These are phyloP conservation scores for Flabesymbios commensalis DNA, from an alignment of 2,888 invertebrate genomes.

Conservation along the genomic window DNA sequence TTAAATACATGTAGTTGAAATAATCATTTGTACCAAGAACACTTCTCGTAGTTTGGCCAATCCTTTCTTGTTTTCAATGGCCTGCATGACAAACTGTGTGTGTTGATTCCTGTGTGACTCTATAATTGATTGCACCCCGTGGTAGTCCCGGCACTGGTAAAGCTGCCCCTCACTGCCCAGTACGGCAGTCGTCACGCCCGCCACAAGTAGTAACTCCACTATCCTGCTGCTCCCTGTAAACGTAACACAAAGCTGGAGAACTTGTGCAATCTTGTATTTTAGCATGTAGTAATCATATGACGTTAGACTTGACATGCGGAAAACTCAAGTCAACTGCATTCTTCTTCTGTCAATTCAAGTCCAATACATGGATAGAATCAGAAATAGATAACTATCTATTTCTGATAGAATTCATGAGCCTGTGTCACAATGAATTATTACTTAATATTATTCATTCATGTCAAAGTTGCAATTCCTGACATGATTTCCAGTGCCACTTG, in stretches of 20 bases:
- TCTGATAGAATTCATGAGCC: no score
- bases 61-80: constrained; percentile 40
- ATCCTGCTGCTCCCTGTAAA: neutral
- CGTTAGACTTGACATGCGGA: no score
- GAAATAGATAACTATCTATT: no score
- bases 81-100: constrained; percentile 41
- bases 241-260: neutral
- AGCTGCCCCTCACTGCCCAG: constrained; percentile 42
- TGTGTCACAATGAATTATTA: no score
- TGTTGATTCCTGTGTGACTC: constrained; percentile 43
- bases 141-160: constrained; percentile 46
- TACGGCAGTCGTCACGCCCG: constrained; percentile 50
- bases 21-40: constrained; percentile 55
- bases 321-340: no score
- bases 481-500: no score
- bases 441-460: no score
- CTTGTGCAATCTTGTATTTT: neutral
- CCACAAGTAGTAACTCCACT: constrained; percentile 33
- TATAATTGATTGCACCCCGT: constrained; percentile 49
- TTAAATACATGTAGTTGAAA: no score
- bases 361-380: no score
- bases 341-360: no score
- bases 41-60: constrained; percentile 34
- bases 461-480: no score
- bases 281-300: no score